Base-by-base conservation (phyloP, 1,140 invertebrate species). In the Mizuhopecten yessoensis region DNA sequence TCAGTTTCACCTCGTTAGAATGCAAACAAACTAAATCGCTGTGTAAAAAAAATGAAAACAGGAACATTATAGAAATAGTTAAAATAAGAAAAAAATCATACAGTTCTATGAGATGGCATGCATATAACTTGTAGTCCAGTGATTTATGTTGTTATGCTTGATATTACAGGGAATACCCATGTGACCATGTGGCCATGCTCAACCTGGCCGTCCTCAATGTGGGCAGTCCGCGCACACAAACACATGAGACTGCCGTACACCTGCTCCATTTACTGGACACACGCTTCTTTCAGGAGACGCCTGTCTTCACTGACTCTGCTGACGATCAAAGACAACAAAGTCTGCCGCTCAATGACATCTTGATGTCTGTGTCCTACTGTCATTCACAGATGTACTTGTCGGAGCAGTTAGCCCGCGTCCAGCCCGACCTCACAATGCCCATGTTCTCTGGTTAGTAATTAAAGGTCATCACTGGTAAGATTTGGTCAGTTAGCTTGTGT, bases 381-480 rank as follows among this genome's bases (percentile, higher is more conserved):
- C 97, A 98, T 45, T 99, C 98, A 49, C 99, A 99, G 97, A 97
- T 98, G 94, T 98, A 98, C 96, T 97, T 99, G 3, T 99, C 99
- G 0, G 97, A 98, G 90, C 98, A 99, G 95, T 97, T 99, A 91
- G 98, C 99, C 0, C 98, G 98, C 90, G 97, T 99, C 17, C 99
- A 99, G 96, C 99, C 99, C 0, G 99, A 99, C 95, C 97, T 99
- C 0, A 99, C 99, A 15, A 99, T 99, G 99, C 99, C 99, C 0
- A 99, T 99, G 97, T 99, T 99, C 97, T 99, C 99, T 95, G 99
- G 99, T 99, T 96, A 86, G 89, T 89, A 75, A 13, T 15, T 86
- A n/a, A n/a, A n/a, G n/a, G n/a, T 39, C 39, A 36, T 39, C 13
- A 39, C 5, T 39, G 13, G 36, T 39, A 39, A 39, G 36, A 13